Conservation (phyloP, 2,888 invertebrate species). For the Nesidiocoris tenuis region DNA sequence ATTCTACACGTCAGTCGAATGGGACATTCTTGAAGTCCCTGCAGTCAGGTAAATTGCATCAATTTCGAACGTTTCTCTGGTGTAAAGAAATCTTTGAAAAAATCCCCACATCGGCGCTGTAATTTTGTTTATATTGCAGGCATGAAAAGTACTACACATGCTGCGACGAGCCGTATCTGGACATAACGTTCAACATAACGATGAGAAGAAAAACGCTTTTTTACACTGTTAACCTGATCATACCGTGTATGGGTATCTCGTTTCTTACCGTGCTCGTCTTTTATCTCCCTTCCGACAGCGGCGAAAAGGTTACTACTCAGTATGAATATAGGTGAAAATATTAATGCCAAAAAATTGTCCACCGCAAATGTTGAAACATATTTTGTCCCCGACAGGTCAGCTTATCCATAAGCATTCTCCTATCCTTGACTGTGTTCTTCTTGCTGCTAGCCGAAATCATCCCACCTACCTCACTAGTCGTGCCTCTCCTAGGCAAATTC, state of each 20-base stretch:
- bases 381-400: too few relatives aligned
- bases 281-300: conserved; percentile 95
- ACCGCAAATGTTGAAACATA: too few relatives aligned
- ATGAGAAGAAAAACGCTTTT: conserved; percentile 94
- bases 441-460: conserved; percentile 84
- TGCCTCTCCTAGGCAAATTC: conserved; percentile 89
- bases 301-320: conserved; percentile 77
- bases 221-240: conserved; percentile 95
- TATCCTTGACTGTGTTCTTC: conserved; percentile 95
- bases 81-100: too few relatives aligned
- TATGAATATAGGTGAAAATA: too few relatives aligned
- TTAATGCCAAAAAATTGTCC: too few relatives aligned
- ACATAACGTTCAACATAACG: conserved; percentile 97
- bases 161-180: conserved; percentile 94
- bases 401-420: conserved; percentile 90
- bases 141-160: conserved; percentile 94
- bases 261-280: conserved; percentile 95
- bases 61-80: too few relatives aligned
- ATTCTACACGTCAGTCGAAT: conserved; percentile 98
- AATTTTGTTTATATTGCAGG: conserved; percentile 60
- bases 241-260: conserved; percentile 95
- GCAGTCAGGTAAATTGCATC: conserved; percentile 85
- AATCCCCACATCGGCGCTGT: too few relatives aligned
- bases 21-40: conserved; percentile 97
- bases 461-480: conserved; percentile 88